Evolutionary conservation across 2,113 vertebrate genomes (phyloP).

Genomic region (Elgaria multicarinata): DNA sequence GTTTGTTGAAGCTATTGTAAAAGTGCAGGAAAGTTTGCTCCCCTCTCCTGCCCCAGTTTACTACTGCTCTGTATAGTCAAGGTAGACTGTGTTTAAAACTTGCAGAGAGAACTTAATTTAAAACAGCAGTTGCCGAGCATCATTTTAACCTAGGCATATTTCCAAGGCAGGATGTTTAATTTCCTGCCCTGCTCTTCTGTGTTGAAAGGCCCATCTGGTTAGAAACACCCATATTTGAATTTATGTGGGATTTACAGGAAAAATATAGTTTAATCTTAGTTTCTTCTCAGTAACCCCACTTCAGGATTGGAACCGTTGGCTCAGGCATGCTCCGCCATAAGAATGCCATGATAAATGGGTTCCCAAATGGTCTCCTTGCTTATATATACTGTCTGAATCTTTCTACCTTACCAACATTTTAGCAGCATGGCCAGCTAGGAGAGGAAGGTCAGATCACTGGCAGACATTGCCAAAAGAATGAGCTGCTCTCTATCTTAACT

Average conservation of each 20-base stretch:
- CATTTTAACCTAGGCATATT: constrained; percentile 3
- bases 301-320: neutral
- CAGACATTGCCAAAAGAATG: neutral
- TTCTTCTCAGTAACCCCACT: neutral
- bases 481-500: neutral
- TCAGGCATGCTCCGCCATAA: neutral
- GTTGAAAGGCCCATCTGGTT: constrained; percentile 20
- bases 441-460: too few species aligned
- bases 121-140: neutral
- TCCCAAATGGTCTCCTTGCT: neutral
- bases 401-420: neutral
- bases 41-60: neutral
- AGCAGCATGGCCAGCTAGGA: neutral
- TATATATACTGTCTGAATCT: neutral
- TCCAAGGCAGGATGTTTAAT: constrained; percentile 16
- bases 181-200: constrained; percentile 25
- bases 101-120: constrained; percentile 20
- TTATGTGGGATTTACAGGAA: constrained; percentile 9
- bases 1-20: neutral
- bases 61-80: neutral
- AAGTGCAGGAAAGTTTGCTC: neutral
- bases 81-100: constrained; percentile 16
- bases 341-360: neutral
- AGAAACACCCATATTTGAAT: constrained; percentile 9
- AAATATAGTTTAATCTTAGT: neutral